A percentile compares a stretch with the other conserved stretches of the same genome.
These are phyloP conservation scores for Corella eumyota DNA, from an alignment of 23 tunicate genomes.

Conservation along the genomic window DNA sequence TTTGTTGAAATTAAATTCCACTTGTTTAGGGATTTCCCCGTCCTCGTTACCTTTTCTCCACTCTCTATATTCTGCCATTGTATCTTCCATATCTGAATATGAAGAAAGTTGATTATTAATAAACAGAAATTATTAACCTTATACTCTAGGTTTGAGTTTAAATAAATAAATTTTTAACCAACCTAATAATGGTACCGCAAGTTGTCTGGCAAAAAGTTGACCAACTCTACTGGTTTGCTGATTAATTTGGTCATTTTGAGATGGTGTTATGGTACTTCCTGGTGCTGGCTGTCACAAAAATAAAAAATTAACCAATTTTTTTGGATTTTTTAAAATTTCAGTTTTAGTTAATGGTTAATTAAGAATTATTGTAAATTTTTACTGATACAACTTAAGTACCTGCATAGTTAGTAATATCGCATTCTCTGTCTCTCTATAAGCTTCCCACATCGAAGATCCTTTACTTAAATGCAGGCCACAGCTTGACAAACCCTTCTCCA, in stretches of 20 bases:
- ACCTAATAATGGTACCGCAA: slow-evolving; percentile 70
- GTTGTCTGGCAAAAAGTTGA: slow-evolving; percentile 43
- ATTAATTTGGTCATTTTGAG: slow-evolving; percentile 36
- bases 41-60: slow-evolving; percentile 54
- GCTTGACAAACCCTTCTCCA: slow-evolving; percentile 47
- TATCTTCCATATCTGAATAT: slow-evolving; percentile 58
- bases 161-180: neutral
- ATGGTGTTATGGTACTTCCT: slow-evolving; percentile 47
- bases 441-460: slow-evolving; percentile 82
- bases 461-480: slow-evolving; percentile 62
- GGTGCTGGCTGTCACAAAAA: slow-evolving; percentile 52
- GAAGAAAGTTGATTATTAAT: neutral
- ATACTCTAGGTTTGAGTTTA: neutral
- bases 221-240: slow-evolving; percentile 33
- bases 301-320: neutral
- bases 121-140: neutral
- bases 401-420: slow-evolving; percentile 56
- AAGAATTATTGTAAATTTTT: neutral
- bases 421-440: slow-evolving; percentile 84
- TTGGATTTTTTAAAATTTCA: neutral
- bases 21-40: slow-evolving; percentile 32
- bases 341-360: neutral
- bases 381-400: slow-evolving; percentile 15
- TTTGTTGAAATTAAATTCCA: slow-evolving; percentile 23
- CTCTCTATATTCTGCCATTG: slow-evolving; percentile 47